These are phyloP conservation scores for Chaetophractus vellerosus DNA, from an alignment of 2,797 vertebrate genomes.

Conservation along the genomic window DNA sequence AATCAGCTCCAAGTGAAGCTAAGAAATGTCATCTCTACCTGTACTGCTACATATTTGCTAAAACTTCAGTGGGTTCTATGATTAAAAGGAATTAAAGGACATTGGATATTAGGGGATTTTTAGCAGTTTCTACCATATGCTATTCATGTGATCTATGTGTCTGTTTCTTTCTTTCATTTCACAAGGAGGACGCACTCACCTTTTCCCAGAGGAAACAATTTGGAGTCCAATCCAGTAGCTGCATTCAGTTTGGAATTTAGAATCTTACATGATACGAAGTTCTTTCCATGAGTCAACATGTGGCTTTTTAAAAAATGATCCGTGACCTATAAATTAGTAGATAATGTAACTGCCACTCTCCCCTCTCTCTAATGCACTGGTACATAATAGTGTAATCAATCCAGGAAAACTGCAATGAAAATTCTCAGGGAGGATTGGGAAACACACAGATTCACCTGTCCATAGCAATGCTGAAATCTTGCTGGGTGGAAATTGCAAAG, in stretches of 20 bases:
- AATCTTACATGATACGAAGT: background rate
- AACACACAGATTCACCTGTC: background rate
- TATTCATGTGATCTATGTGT: background rate
- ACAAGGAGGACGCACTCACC: background rate
- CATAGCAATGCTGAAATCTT: background rate
- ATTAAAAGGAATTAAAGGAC: background rate
- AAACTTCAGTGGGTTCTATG: background rate
- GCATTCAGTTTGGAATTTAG: background rate
- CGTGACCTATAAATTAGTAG: background rate
- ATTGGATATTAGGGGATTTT: background rate
- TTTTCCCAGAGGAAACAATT: background rate
- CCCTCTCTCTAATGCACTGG: background rate
- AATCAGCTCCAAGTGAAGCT: background rate
- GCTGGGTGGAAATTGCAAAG: background rate
- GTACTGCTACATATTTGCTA: background rate
- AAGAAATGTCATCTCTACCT: background rate
- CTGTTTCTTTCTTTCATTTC: background rate
- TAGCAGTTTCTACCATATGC: background rate
- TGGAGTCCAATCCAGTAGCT: background rate
- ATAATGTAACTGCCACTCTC: background rate
- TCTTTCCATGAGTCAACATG: background rate
- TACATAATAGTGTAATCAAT: background rate
- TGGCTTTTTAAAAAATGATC: background rate
- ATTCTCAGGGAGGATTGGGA: background rate
- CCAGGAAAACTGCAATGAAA: background rate